These are phyloP conservation scores for Excalfactoria chinensis DNA, from an alignment of 2,113 vertebrate genomes.

Conservation along the genomic window DNA sequence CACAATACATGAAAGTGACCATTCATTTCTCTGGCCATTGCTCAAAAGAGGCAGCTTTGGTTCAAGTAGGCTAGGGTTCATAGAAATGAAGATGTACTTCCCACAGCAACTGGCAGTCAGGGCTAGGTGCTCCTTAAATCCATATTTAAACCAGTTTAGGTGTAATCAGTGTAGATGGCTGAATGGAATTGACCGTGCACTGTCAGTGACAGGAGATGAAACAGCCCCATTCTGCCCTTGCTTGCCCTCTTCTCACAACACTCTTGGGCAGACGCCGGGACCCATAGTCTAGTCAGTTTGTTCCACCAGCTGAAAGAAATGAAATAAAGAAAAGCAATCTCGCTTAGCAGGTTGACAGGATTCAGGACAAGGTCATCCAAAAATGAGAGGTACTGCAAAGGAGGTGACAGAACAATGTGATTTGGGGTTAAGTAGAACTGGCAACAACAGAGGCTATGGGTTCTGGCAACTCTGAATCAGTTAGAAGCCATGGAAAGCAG, in stretches of 20 bases:
- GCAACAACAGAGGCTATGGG: background rate
- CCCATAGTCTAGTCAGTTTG: background rate
- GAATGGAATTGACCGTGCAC: background rate
- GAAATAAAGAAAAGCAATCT: background rate
- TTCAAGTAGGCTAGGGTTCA: background rate
- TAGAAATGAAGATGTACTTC: background rate
- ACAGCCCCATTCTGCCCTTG: background rate
- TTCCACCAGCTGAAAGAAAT: background rate
- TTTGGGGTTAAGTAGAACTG: background rate
- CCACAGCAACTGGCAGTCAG: background rate
- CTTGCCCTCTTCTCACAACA: background rate
- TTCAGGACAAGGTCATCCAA: background rate
- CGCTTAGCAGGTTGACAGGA: background rate
- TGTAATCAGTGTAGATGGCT: background rate
- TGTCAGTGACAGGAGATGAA: background rate
- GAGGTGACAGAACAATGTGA: background rate
- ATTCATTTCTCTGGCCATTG: background rate
- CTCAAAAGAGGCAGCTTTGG: background rate
- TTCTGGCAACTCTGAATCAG: background rate
- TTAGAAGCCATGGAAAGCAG: background rate
- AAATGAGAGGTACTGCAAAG: background rate
- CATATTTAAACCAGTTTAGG: background rate
- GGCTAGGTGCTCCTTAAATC: background rate
- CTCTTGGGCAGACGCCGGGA: background rate
- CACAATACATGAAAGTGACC: background rate